Conservation (phyloP, 2,113 vertebrate genomes). For the Saimiri boliviensis region DNA sequence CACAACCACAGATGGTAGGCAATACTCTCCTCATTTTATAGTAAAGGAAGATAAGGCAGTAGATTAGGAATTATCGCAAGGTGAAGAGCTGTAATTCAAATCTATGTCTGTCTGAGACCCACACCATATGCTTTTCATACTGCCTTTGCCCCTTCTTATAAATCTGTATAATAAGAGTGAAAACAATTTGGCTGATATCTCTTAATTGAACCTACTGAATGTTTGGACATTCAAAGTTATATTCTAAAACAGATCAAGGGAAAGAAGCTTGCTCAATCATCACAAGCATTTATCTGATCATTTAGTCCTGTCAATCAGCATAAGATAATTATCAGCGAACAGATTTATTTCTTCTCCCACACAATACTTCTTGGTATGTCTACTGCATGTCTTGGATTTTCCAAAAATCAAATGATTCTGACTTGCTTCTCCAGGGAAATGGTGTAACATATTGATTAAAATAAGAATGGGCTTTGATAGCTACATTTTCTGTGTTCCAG, state of each 20-base stretch:
- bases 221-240: background rate
- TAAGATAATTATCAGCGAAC: background rate
- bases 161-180: background rate
- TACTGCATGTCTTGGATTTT: background rate
- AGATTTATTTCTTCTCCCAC: background rate
- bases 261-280: background rate
- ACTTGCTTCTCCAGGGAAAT: background rate
- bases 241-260: background rate
- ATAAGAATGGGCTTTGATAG: background rate
- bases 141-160: background rate
- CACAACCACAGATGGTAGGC: background rate
- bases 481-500: accelerated
- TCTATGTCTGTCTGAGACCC: background rate
- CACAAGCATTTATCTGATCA: background rate
- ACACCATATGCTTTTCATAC: background rate
- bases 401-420: background rate
- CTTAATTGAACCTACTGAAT: background rate
- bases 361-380: background rate
- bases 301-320: background rate
- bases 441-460: background rate
- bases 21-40: background rate
- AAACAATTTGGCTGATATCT: background rate
- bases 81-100: background rate
- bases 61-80: background rate
- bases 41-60: background rate